These are phyloP conservation scores for Cyclura pinguis DNA, from an alignment of 2,797 vertebrate genomes.

Conservation along the genomic window DNA sequence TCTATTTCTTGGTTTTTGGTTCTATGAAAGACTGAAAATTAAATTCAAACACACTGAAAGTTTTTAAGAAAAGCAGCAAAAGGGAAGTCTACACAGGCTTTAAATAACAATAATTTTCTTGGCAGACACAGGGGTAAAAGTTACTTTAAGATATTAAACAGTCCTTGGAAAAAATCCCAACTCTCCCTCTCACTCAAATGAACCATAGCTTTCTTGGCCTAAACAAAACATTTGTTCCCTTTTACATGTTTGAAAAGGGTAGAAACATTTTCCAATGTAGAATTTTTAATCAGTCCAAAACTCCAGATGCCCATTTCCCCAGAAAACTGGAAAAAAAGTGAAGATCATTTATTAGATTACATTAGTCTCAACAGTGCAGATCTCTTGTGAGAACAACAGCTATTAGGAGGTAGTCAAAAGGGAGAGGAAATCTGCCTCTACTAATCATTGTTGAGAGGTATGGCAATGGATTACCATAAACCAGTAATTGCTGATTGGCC, in stretches of 20 bases:
- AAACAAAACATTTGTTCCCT: conserved; percentile 39
- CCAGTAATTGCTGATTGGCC: background rate
- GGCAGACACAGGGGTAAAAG: conserved; percentile 23
- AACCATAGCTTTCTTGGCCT: conserved; percentile 52
- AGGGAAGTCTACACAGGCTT: conserved; percentile 24
- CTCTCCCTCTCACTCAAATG: conserved; percentile 12
- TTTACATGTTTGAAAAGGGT: conserved; percentile 51
- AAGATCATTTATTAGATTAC: conserved; percentile 2
- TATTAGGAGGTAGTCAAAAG: too few species aligned
- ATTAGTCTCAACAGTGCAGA: background rate
- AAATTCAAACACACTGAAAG: conserved; percentile 15
- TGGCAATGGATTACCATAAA: background rate
- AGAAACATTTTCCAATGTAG: conserved; percentile 42
- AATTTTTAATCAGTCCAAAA: conserved; percentile 38
- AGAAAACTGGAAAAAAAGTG: conserved; percentile 28
- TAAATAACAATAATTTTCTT: conserved; percentile 17
- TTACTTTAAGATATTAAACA: conserved; percentile 52
- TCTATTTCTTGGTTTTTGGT: conserved; percentile 33
- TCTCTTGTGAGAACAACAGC: background rate
- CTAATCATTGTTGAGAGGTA: background rate
- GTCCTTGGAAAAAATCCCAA: conserved; percentile 46
- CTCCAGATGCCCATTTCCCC: background rate
- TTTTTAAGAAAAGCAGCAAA: conserved; percentile 11
- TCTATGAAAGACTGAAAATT: conserved; percentile 6
- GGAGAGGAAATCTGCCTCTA: background rate